Percentiles rank a stretch among this genome's conserved stretches.
These are phyloP conservation scores for Tanypteryx hageni DNA, from an alignment of 2,888 invertebrate genomes.

Conservation along the genomic window DNA sequence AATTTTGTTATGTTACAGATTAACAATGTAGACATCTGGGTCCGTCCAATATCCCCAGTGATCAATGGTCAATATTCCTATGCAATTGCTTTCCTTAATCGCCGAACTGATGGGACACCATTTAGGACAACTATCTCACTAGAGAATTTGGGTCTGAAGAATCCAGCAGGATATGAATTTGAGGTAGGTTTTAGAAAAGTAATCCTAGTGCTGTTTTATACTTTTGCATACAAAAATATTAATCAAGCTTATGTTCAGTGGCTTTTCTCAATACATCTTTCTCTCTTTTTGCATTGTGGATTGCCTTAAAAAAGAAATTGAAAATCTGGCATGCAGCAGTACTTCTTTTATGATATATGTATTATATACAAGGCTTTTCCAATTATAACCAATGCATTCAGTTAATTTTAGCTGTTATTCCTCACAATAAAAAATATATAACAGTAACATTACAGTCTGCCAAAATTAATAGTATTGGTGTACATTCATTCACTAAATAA, in stretches of 20 bases:
- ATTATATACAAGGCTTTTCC: too few species aligned
- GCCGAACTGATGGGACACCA: constrained; percentile 75
- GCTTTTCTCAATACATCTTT: background rate
- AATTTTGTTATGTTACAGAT: constrained; percentile 67
- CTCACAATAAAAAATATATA: background rate
- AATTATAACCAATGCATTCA: background rate
- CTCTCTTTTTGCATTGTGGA: background rate
- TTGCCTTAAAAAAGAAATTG: background rate
- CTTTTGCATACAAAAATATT: background rate
- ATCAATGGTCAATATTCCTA: constrained; percentile 75
- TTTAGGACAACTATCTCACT: constrained; percentile 73
- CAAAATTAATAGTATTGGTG: background rate
- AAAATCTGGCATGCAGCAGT: background rate
- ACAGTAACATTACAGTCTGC: too few species aligned
- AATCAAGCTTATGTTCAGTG: background rate
- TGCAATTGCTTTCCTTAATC: constrained; percentile 80
- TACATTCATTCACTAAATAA: background rate
- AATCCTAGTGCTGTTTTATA: constrained; percentile 65
- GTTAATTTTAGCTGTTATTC: background rate
- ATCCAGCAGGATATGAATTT: constrained; percentile 73
- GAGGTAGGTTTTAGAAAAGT: constrained; percentile 71
- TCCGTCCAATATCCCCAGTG: constrained; percentile 77
- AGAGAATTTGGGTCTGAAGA: constrained; percentile 73
- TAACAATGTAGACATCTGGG: constrained; percentile 78
- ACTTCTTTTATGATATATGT: background rate